phyloP scores from a whole-genome alignment of 2,113 vertebrate genomes.

The Labeo rohita region DNA sequence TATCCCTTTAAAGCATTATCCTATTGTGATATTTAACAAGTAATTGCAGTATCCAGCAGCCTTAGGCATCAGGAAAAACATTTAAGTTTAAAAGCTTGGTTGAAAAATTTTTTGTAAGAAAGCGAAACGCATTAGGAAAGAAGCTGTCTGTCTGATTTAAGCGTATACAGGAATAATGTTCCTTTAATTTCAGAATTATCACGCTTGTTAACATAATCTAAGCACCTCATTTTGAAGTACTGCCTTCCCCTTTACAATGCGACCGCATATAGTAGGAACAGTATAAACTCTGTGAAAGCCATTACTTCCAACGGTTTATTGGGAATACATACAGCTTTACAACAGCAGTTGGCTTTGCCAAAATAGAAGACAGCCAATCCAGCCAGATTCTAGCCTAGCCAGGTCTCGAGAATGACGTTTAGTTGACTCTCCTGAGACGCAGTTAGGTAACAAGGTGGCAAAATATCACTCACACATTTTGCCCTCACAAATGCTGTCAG shows the following conservation, averaged over 20 bases:
- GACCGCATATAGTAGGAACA: neutral
- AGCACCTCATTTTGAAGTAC: constrained; percentile 28
- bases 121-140: neutral
- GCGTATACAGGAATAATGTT: neutral
- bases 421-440: neutral
- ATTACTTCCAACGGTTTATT: neutral
- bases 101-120: neutral
- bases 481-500: neutral
- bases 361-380: neutral
- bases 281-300: neutral
- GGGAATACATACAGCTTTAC: constrained; percentile 18
- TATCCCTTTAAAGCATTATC: neutral
- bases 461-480: constrained; percentile 9
- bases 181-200: constrained; percentile 7
- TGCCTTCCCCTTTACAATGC: neutral
- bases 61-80: neutral
- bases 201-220: constrained; percentile 44
- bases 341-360: neutral
- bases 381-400: neutral
- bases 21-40: neutral
- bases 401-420: neutral
- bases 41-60: neutral
- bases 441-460: constrained; percentile 1
- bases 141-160: neutral
- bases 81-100: neutral